phyloP scores from a whole-genome alignment of 2,888 invertebrate genomes.

The Elaeidobius kamerunicus region DNA sequence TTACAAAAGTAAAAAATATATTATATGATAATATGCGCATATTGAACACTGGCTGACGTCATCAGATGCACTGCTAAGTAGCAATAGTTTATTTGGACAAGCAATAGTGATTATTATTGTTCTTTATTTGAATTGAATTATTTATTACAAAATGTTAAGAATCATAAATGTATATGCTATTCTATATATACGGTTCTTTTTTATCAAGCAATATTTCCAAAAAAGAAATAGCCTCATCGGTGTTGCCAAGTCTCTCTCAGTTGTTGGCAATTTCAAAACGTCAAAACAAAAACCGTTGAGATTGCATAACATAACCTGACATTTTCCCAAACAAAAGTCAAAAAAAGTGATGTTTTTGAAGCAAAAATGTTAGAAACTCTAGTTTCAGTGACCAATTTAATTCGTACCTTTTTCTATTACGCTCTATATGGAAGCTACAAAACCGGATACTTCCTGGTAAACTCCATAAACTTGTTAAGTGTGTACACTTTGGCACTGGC shows the following conservation, averaged over 20 bases:
- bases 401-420: slow-evolving; percentile 23
- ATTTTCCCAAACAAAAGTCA: background rate
- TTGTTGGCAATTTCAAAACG: background rate
- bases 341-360: background rate
- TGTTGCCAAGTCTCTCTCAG: background rate
- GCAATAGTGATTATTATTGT: too few species aligned
- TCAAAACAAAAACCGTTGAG: background rate
- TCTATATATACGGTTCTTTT: too few species aligned
- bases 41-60: too few species aligned
- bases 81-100: too few species aligned
- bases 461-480: slow-evolving; percentile 20
- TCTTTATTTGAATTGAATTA: too few species aligned
- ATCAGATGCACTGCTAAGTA: too few species aligned
- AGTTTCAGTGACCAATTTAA: slow-evolving; percentile 21
- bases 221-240: too few species aligned
- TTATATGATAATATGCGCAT: too few species aligned
- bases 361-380: slow-evolving; percentile 24
- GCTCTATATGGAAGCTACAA: slow-evolving; percentile 35
- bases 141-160: too few species aligned
- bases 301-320: background rate
- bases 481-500: slow-evolving; percentile 19
- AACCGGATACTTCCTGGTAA: slow-evolving; percentile 38
- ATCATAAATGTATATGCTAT: too few species aligned
- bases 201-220: too few species aligned
- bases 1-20: too few species aligned